Percentiles rank a stretch among this genome's conserved stretches.
phyloP scores from a whole-genome alignment of 2,113 vertebrate genomes.

The Natator depressus region DNA sequence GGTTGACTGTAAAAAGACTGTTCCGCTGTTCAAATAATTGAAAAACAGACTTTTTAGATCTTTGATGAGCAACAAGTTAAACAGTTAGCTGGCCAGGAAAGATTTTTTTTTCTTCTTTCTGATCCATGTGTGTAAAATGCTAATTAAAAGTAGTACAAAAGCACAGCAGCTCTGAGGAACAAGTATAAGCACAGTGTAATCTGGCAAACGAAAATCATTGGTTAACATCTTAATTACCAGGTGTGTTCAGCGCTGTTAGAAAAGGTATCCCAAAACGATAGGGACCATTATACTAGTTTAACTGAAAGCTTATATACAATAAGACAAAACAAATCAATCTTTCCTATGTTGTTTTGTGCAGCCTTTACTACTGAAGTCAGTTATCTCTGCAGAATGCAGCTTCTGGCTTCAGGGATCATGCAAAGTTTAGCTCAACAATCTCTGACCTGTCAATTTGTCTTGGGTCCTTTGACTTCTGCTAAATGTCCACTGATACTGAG shows the following conservation, averaged over 20 bases:
- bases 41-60: constrained; percentile 51
- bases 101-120: constrained; percentile 19
- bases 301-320: background rate
- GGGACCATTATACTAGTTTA: background rate
- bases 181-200: background rate
- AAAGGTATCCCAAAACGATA: background rate
- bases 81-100: constrained; percentile 26
- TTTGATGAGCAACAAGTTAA: constrained; percentile 60
- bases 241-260: background rate
- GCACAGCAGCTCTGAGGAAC: background rate
- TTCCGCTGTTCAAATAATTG: constrained; percentile 60
- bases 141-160: background rate
- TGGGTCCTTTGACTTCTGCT: background rate
- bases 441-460: background rate
- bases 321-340: background rate
- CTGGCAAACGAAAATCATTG: background rate
- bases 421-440: background rate
- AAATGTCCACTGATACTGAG: background rate
- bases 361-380: background rate
- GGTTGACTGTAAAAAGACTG: constrained; percentile 56
- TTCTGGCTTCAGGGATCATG: background rate
- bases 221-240: background rate
- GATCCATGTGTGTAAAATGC: background rate
- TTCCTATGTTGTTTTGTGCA: fast-evolving
- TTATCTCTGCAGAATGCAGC: background rate